A percentile compares a stretch with the other conserved stretches of the same genome.
phyloP scores from a whole-genome alignment of 1,140 invertebrate species.

The Samia ricini region DNA sequence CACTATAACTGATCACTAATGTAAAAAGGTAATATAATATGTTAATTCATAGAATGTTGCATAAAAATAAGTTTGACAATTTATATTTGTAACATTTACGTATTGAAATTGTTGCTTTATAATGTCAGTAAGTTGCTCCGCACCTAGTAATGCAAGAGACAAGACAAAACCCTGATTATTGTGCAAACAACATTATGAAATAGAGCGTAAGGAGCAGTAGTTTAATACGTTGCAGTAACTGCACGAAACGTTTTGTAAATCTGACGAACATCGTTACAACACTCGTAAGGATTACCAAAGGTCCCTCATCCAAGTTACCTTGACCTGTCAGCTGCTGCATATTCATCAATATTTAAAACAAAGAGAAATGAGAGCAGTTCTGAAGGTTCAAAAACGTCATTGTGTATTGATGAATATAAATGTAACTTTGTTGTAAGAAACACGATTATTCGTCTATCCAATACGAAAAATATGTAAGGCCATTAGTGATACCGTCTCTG shows the following conservation, averaged over 20 bases:
- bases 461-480: background rate
- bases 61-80: background rate
- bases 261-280: constrained; percentile 52
- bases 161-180: constrained; percentile 50
- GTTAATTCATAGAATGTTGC: background rate
- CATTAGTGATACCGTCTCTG: background rate
- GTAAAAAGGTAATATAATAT: background rate
- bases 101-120: background rate
- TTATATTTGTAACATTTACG: background rate
- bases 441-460: background rate
- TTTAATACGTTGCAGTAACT: constrained; percentile 46
- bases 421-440: background rate
- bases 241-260: constrained; percentile 56
- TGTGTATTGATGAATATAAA: background rate
- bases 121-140: constrained; percentile 12
- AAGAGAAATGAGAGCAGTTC: background rate
- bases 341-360: constrained; percentile 51
- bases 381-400: background rate
- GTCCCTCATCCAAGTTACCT: constrained; percentile 12
- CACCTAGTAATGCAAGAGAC: constrained; percentile 1
- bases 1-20: background rate
- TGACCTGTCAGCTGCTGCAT: constrained; percentile 30
- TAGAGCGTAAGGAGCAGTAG: constrained; percentile 51
- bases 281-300: constrained; percentile 51
- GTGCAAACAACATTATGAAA: constrained; percentile 69